Evolutionary conservation across 2,888 invertebrate genomes (phyloP), one percentile per base, ranked within the genome.

Genomic region (Acanthosepion esculentum): DNA sequence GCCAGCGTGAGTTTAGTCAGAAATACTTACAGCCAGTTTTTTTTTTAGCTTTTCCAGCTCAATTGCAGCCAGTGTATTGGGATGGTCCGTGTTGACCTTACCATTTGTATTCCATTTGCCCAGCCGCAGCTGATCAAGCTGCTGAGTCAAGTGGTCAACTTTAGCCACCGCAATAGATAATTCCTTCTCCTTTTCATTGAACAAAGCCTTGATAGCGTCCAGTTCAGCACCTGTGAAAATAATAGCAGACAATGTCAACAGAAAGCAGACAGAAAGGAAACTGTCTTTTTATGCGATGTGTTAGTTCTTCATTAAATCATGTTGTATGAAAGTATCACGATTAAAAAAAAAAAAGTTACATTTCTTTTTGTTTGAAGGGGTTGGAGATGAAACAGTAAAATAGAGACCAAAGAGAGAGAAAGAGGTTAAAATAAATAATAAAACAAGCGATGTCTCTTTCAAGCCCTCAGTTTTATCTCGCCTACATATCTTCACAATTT

Each of bases 101-200:
- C 50, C 50, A 50, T 93, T 93, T 48, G 53, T 12, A 92, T 96
- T 96, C 15, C 96, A 95, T 94, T 96, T 95, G 92, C 98, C 98
- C 95, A 98, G 98, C 95, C 98, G 97, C 96, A 99, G 98, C 97
- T 99, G 99, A 97, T 99, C 99, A 96, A 99, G 98, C 98, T 99
- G 99, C 96, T 98, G 98, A 95, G 99, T 99, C 97, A 99, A 98
- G 98, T 99, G 99, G 97, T 99, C 99, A 97, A 99, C 99, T 98
- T 99, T 99, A 97, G 99, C 99, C 97, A 99, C 99, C n/a, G 99
- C 99, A 98, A 99, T 98, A 95, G 99, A 98, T 95, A 99, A 98
- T 98, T 99, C 99, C 98, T 99, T 99, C 97, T 99, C 99, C 97
- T 99, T 99, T 97, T 99, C 99, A 98, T 99, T 99, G 98, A 99